Evolutionary conservation across 2,888 invertebrate species (phyloP).

Genomic region (Ochropleura plecta): DNA sequence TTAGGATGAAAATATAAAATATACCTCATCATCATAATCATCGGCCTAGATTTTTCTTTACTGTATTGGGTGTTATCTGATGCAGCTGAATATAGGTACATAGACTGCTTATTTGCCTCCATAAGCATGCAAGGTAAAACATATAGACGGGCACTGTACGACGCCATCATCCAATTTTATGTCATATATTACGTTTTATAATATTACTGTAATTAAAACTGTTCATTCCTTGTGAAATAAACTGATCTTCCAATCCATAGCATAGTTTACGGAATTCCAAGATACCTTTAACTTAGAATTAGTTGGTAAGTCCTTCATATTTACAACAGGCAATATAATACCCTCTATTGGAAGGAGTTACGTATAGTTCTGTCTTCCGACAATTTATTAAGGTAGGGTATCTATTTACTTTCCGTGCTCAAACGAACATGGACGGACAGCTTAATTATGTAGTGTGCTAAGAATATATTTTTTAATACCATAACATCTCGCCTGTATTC

Average conservation of each 20-base stretch:
- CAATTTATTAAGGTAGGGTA: constrained; percentile 69
- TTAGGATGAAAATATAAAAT: too few relatives aligned
- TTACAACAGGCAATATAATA: constrained; percentile 52
- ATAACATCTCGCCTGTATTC: neutral
- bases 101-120: too few relatives aligned
- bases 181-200: too few relatives aligned
- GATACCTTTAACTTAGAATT: constrained; percentile 47
- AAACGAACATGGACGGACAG: constrained; percentile 57
- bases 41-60: too few relatives aligned
- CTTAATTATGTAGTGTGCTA: constrained; percentile 58
- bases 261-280: neutral
- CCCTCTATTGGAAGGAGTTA: constrained; percentile 42
- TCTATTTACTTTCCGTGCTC: constrained; percentile 56
- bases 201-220: too few relatives aligned
- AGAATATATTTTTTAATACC: neutral
- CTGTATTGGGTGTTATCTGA: too few relatives aligned
- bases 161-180: too few relatives aligned
- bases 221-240: neutral
- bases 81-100: too few relatives aligned
- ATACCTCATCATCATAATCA: too few relatives aligned
- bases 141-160: too few relatives aligned
- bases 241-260: neutral
- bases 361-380: constrained; percentile 63
- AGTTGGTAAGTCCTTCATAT: constrained; percentile 53
- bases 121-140: too few relatives aligned